Conservation (phyloP, 2,888 invertebrate genomes). For the Drosophila nr. fundita region DNA sequence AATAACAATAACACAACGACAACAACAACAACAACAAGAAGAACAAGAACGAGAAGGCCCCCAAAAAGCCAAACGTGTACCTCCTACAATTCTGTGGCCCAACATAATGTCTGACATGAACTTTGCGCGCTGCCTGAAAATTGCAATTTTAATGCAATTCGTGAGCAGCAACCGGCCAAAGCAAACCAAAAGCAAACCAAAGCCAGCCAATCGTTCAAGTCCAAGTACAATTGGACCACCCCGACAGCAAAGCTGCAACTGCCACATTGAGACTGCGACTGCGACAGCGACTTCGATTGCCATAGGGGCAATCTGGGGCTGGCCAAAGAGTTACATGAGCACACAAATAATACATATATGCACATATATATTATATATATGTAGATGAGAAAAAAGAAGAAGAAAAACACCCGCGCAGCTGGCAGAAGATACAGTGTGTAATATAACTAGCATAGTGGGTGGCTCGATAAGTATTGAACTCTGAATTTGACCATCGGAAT, state of each 20-base stretch:
- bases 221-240: constrained; percentile 81
- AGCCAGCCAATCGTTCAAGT: constrained; percentile 74
- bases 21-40: constrained; percentile 15
- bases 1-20: constrained; percentile 28
- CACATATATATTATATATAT: constrained; percentile 10
- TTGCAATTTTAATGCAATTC: constrained; percentile 84
- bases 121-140: constrained; percentile 82
- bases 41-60: constrained; percentile 5
- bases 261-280: not conserved
- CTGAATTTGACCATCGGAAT: not conserved
- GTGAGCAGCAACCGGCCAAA: constrained; percentile 69
- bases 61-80: constrained; percentile 53
- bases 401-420: constrained; percentile 36
- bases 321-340: constrained; percentile 16
- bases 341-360: constrained; percentile 5
- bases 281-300: constrained; percentile 28
- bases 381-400: not conserved
- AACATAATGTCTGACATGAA: constrained; percentile 83
- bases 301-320: constrained; percentile 49
- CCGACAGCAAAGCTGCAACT: constrained; percentile 49
- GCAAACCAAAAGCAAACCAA: not conserved
- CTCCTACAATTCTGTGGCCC: constrained; percentile 55
- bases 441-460: constrained; percentile 42
- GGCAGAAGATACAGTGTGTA: constrained; percentile 20
- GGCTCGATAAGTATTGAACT: constrained; percentile 33